Evolutionary conservation across 2,888 invertebrate species (phyloP).

Genomic region (Busseola fusca): DNA sequence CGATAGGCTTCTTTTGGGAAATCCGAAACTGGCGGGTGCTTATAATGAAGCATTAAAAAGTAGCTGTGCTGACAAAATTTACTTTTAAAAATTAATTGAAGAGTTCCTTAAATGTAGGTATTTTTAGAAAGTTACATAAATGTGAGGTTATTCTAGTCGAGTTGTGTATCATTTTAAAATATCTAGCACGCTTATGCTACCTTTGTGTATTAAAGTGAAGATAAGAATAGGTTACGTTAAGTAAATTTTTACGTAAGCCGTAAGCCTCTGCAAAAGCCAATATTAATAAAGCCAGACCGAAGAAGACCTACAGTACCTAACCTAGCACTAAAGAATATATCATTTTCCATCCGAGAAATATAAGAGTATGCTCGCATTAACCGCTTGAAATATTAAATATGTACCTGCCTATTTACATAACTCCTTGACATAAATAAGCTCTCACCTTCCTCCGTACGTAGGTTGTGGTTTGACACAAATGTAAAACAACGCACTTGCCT

Average conservation of each 20-base stretch:
- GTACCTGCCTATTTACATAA: conserved; percentile 51
- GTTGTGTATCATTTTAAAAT: not conserved
- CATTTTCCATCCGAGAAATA: conserved; percentile 35
- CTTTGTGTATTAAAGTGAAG: not conserved
- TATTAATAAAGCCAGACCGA: conserved; percentile 18
- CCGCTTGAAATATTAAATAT: conserved; percentile 49
- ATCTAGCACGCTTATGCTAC: not conserved
- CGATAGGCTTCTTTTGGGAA: conserved; percentile 5
- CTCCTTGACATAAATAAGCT: conserved; percentile 48
- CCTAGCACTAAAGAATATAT: conserved; percentile 23
- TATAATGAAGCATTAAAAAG: not conserved
- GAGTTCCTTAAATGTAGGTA: not conserved
- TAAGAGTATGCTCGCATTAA: conserved; percentile 43
- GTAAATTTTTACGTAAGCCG: not conserved
- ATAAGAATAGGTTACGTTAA: not conserved
- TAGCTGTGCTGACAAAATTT: not conserved
- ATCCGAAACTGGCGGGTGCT: not conserved
- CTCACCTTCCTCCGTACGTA: conserved; percentile 23
- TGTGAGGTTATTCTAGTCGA: not conserved
- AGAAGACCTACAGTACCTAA: conserved; percentile 1
- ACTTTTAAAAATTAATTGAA: not conserved
- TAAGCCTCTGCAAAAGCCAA: conserved; percentile 4
- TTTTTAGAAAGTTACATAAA: not conserved
- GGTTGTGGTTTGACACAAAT: conserved; percentile 44
- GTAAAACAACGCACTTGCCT: conserved; percentile 45